Evolutionary conservation across 2,888 invertebrate genomes (phyloP).

Genomic region (Amaurobius ferox): DNA sequence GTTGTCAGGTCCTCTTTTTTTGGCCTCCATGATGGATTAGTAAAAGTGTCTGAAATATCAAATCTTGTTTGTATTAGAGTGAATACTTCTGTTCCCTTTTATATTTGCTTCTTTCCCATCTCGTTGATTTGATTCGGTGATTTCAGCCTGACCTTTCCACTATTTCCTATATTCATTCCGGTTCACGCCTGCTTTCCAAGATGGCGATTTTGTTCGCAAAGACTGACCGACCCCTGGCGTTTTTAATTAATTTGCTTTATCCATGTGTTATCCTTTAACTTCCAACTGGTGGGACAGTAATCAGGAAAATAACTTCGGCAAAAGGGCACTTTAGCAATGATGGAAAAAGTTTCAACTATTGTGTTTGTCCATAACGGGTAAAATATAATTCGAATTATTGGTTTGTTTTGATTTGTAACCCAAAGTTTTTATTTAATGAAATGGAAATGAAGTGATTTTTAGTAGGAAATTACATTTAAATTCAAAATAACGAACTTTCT

Average conservation of each 20-base stretch:
- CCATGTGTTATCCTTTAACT: not conserved
- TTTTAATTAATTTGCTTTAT: not conserved
- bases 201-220: not conserved
- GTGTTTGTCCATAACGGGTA: too few species aligned
- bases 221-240: not conserved
- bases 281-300: too few species aligned
- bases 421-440: too few species aligned
- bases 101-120: not conserved
- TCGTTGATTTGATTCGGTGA: constrained; percentile 5
- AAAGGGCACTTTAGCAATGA: too few species aligned
- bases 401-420: too few species aligned
- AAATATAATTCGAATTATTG: too few species aligned
- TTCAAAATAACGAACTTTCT: too few species aligned
- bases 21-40: not conserved
- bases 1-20: not conserved
- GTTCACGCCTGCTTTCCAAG: not conserved
- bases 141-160: not conserved
- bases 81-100: not conserved
- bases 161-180: not conserved
- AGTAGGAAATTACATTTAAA: too few species aligned
- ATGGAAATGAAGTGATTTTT: too few species aligned
- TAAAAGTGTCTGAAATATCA: not conserved
- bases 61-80: constrained; percentile 1
- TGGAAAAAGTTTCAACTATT: too few species aligned
- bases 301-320: too few species aligned